Conservation (phyloP, 2,113 vertebrate species). For the Lontra canadensis region DNA sequence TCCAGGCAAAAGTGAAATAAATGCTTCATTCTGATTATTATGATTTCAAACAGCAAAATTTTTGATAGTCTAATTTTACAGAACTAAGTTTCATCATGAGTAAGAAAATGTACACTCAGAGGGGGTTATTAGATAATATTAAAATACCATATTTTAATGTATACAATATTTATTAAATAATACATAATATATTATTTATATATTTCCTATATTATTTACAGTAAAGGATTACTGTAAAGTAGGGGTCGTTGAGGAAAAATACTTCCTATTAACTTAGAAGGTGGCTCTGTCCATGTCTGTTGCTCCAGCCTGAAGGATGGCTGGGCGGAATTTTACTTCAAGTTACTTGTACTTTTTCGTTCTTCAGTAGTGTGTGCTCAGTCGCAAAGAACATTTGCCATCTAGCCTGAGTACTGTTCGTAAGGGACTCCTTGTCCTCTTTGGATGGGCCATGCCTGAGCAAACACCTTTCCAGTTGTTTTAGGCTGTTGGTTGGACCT, state of each 20-base stretch:
- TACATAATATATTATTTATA: no score
- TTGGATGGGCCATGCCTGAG: no score
- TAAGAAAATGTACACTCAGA: background rate
- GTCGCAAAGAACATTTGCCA: background rate
- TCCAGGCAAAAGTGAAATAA: background rate
- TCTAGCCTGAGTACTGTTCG: background rate
- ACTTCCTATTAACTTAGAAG: background rate
- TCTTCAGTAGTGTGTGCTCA: background rate
- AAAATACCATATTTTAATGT: no score
- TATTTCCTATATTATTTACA: no score
- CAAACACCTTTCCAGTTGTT: background rate
- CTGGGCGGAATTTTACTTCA: background rate
- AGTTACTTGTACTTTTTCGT: background rate
- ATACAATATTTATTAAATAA: no score
- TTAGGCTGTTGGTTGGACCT: background rate
- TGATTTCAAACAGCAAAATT: background rate
- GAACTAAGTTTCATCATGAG: background rate
- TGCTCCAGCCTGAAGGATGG: background rate
- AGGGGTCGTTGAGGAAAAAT: background rate
- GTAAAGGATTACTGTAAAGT: no score
- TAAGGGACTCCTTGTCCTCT: background rate
- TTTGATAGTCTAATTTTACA: background rate
- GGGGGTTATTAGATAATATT: background rate
- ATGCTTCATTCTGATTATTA: background rate
- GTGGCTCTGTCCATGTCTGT: background rate